phyloP scores from a whole-genome alignment of 92 coral and sea anemone genomes.

The Paragorgia papillata region DNA sequence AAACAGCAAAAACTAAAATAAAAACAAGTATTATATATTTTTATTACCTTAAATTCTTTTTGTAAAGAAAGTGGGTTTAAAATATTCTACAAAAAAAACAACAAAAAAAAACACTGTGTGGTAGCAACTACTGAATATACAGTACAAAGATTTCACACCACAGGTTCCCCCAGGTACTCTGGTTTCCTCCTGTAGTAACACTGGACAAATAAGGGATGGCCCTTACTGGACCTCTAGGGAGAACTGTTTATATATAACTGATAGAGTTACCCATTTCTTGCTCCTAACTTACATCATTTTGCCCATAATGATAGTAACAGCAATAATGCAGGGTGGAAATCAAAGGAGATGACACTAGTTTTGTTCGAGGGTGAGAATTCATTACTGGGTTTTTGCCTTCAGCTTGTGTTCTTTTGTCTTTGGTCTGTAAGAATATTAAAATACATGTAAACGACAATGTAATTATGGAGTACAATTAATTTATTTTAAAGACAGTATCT shows the following conservation, averaged over 20 bases:
- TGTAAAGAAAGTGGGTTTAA: constrained; percentile 48
- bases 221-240: too few species aligned
- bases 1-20: not conserved
- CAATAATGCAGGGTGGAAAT: constrained; percentile 85
- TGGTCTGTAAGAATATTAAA: constrained; percentile 44
- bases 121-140: too few species aligned
- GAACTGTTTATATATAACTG: too few species aligned
- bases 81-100: constrained; percentile 13
- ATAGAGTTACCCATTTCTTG: too few species aligned
- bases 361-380: constrained; percentile 72
- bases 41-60: constrained; percentile 69
- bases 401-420: constrained; percentile 75
- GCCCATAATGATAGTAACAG: constrained; percentile 79
- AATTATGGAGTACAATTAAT: too few species aligned
- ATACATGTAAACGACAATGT: too few species aligned
- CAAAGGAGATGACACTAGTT: constrained; percentile 66
- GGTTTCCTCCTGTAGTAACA: too few species aligned
- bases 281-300: constrained; percentile 76
- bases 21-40: not conserved
- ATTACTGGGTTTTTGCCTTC: constrained; percentile 61
- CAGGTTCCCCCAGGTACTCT: too few species aligned
- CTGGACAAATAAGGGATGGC: too few species aligned
- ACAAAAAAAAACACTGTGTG: not conserved
- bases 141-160: too few species aligned
- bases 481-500: too few species aligned